A percentile compares a stretch with the other conserved stretches of the same genome.
These are phyloP conservation scores for Zaprionus camerounensis DNA, from an alignment of 1,140 invertebrate genomes.

Conservation along the genomic window DNA sequence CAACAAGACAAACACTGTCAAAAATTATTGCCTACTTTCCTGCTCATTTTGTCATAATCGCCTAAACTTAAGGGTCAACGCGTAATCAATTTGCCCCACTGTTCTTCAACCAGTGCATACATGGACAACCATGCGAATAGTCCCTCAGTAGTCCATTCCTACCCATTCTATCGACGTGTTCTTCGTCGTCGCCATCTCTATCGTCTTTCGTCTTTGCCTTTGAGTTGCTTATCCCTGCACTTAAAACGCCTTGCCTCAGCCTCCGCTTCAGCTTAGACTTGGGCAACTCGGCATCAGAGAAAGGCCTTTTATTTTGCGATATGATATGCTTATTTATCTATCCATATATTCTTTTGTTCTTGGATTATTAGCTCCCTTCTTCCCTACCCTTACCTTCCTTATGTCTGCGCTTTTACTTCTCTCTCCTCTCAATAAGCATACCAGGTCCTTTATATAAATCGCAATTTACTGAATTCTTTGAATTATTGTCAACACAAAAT, in stretches of 20 bases:
- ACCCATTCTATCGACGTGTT: not conserved
- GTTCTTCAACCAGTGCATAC: not conserved
- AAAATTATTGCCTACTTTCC: not conserved
- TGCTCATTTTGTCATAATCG: not conserved
- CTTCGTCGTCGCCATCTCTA: not conserved
- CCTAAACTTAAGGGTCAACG: not conserved
- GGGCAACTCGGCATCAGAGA: constrained; percentile 1
- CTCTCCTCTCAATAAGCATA: not conserved
- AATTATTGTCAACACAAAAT: constrained; percentile 1
- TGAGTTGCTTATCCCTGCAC: constrained; percentile 26
- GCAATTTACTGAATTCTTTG: not conserved
- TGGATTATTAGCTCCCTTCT: not conserved
- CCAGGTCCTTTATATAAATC: not conserved
- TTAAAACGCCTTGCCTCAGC: not conserved
- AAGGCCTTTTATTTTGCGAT: constrained; percentile 22
- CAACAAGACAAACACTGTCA: too few relatives aligned
- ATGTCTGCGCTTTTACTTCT: not conserved
- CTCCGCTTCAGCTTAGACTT: not conserved
- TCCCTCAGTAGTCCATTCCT: not conserved
- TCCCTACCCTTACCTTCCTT: not conserved
- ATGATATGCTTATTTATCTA: constrained; percentile 2
- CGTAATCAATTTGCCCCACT: not conserved
- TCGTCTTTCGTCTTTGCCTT: constrained; percentile 6
- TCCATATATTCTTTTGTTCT: not conserved
- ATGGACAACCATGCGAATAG: not conserved